phyloP scores from a whole-genome alignment of 1,140 invertebrate species.

The Drosophila leontia region DNA sequence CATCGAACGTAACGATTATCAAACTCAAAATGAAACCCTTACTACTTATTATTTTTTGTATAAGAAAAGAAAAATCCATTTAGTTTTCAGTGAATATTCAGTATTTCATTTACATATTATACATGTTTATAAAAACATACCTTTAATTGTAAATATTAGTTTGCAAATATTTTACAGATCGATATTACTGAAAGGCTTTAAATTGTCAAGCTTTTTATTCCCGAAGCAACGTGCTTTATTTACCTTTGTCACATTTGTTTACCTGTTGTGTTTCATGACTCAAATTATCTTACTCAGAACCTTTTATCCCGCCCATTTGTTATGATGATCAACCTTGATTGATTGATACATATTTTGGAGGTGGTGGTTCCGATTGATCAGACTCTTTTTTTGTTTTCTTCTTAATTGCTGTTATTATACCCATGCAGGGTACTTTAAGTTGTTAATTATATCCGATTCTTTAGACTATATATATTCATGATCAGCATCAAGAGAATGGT shows the following conservation, averaged over 20 bases:
- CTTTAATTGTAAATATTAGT: background rate
- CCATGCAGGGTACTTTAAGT: background rate
- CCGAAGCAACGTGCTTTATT: background rate
- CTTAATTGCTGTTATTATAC: background rate
- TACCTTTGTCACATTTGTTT: background rate
- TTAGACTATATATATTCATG: no score
- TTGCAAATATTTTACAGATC: background rate
- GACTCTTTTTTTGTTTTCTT: background rate
- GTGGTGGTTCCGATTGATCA: background rate
- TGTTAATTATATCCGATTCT: background rate
- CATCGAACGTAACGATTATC: no score
- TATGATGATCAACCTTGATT: conserved; percentile 2
- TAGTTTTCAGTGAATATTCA: background rate
- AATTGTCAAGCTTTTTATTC: background rate
- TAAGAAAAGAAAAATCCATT: background rate
- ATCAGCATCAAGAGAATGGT: no score
- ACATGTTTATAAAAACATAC: background rate
- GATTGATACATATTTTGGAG: background rate
- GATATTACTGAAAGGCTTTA: background rate
- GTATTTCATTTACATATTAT: background rate
- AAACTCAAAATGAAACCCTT: background rate
- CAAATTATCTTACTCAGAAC: background rate
- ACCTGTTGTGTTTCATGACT: background rate
- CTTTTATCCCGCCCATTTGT: background rate
- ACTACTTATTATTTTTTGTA: no score